Percentiles rank a stretch among this genome's conserved stretches.
Conservation (phyloP, 2,113 vertebrate genomes). For the Junco hyemalis region DNA sequence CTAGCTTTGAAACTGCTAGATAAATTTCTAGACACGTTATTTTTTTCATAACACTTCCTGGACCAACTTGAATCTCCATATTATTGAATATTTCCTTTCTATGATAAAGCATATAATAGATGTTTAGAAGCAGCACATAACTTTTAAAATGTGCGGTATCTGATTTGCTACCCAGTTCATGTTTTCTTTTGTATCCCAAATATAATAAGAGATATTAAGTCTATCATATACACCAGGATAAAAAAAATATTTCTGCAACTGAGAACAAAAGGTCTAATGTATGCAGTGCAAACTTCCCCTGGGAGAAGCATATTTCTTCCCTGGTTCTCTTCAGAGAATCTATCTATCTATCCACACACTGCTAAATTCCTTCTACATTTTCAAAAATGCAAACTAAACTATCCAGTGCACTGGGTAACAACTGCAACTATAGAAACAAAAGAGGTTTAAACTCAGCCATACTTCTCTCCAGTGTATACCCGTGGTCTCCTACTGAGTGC, state of each 20-base stretch:
- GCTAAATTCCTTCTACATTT: not conserved
- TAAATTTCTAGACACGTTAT: not conserved
- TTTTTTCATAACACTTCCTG: not conserved
- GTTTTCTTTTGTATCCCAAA: not conserved
- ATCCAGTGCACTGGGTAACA: not conserved
- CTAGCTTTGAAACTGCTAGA: not conserved
- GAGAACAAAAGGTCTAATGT: not conserved
- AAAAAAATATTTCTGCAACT: not conserved
- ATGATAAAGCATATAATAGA: not conserved
- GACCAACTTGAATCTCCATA: not conserved
- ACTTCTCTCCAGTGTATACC: conserved; percentile 96
- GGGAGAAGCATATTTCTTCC: not conserved
- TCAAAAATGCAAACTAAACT: not conserved
- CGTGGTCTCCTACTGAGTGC: conserved; percentile 86
- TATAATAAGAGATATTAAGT: not conserved
- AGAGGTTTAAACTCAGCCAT: conserved; percentile 37
- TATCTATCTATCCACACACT: not conserved
- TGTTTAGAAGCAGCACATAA: not conserved
- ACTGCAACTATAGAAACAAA: not conserved
- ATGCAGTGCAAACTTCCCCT: not conserved
- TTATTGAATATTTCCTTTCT: not conserved
- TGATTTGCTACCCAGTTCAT: not conserved
- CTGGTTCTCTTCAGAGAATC: not conserved
- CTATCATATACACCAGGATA: not conserved
- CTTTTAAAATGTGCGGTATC: not conserved